Evolutionary conservation across 2,888 invertebrate genomes (phyloP).

Genomic region (Melanostoma mellinum): DNA sequence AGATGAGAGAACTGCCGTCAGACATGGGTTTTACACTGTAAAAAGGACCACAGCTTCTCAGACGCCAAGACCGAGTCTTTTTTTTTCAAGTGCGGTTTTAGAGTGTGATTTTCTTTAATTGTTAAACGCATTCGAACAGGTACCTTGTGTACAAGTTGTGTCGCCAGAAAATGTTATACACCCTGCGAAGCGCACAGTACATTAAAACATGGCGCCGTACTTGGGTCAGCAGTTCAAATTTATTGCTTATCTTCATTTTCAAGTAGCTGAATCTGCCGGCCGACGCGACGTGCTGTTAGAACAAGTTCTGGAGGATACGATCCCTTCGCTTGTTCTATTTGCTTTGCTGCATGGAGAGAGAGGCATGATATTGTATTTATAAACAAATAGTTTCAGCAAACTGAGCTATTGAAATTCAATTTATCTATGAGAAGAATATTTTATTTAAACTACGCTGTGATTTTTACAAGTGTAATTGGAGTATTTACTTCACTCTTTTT

Average conservation of each 20-base stretch:
- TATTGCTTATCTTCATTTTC: conserved; percentile 47
- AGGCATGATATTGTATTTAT: too few relatives aligned
- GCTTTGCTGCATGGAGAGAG: too few relatives aligned
- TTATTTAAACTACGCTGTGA: too few relatives aligned
- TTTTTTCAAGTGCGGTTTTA: conserved; percentile 66
- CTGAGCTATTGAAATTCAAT: too few relatives aligned
- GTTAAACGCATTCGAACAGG: conserved; percentile 44
- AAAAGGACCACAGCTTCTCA: conserved; percentile 43
- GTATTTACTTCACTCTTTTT: too few relatives aligned
- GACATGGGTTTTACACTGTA: conserved; percentile 42
- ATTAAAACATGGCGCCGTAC: conserved; percentile 56
- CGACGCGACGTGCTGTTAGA: too few relatives aligned
- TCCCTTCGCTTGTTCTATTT: too few relatives aligned
- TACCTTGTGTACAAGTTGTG: conserved; percentile 41
- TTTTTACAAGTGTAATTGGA: too few relatives aligned
- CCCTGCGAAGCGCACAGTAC: conserved; percentile 24
- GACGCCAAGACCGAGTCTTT: conserved; percentile 21
- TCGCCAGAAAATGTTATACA: conserved; percentile 53
- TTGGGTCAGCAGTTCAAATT: conserved; percentile 56
- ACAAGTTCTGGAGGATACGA: too few relatives aligned
- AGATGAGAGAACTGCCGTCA: conserved; percentile 59
- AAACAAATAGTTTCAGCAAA: too few relatives aligned
- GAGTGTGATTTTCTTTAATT: conserved; percentile 60
- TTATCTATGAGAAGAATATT: too few relatives aligned
- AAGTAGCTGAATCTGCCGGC: neutral